Evolutionary conservation across 2,797 vertebrate species (phyloP).

Genomic region (Sebastes reedi): DNA sequence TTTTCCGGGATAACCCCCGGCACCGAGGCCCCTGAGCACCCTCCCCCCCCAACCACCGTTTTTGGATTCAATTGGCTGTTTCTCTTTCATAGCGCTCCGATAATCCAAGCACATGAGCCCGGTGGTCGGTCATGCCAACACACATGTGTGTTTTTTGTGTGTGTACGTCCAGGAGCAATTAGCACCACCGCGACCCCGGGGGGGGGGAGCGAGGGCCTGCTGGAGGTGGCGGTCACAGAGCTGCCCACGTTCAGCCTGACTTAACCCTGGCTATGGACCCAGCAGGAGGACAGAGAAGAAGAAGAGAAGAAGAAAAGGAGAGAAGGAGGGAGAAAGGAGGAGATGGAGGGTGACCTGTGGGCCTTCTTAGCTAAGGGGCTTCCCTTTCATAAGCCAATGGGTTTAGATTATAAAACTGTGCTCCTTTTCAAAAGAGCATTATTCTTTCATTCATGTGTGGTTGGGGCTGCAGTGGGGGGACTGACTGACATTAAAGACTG

Average conservation of each 20-base stretch:
- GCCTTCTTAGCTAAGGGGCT: slow-evolving; percentile 59
- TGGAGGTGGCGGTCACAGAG: slow-evolving; percentile 55
- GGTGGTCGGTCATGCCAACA: slow-evolving; percentile 68
- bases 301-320: not conserved
- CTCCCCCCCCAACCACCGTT: slow-evolving; percentile 46
- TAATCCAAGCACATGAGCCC: slow-evolving; percentile 77
- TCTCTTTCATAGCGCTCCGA: slow-evolving; percentile 71
- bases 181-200: slow-evolving; percentile 59
- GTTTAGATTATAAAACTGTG: slow-evolving; percentile 70
- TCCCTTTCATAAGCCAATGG: slow-evolving; percentile 70
- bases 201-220: slow-evolving; percentile 31
- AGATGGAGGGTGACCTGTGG: slow-evolving; percentile 65
- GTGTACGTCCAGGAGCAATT: slow-evolving; percentile 63
- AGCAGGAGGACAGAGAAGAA: slow-evolving; percentile 39
- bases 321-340: slow-evolving; percentile 35
- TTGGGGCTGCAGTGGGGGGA: slow-evolving; percentile 41
- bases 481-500: slow-evolving; percentile 59
- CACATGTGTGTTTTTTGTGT: slow-evolving; percentile 42
- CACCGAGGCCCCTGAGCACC: slow-evolving; percentile 32
- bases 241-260: slow-evolving; percentile 52
- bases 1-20: slow-evolving; percentile 76
- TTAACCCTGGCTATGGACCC: slow-evolving; percentile 55
- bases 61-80: slow-evolving; percentile 75
- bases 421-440: slow-evolving; percentile 68
- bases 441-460: slow-evolving; percentile 70